Evolutionary conservation across 2,113 vertebrate genomes (phyloP).

Genomic region (Heterotis niloticus): DNA sequence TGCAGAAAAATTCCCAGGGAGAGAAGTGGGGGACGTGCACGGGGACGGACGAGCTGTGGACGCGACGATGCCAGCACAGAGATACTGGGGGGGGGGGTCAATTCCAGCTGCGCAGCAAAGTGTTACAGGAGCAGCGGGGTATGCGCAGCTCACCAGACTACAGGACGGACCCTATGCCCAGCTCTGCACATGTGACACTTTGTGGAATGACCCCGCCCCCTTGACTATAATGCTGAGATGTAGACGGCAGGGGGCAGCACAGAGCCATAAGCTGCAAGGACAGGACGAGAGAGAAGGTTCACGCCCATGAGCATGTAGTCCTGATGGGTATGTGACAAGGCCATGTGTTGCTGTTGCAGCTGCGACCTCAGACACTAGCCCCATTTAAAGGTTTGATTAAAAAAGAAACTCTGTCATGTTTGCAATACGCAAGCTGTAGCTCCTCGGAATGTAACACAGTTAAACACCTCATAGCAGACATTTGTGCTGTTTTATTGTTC

Average conservation of each 20-base stretch:
- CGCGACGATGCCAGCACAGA: constrained; percentile 8
- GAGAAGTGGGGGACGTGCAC: not conserved
- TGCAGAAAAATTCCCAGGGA: not conserved
- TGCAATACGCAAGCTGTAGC: no score
- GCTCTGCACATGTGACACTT: constrained; percentile 56
- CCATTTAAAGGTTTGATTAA: constrained; percentile 52
- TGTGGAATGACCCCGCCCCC: constrained; percentile 53
- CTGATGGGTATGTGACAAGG: constrained; percentile 13
- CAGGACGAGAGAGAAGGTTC: constrained; percentile 61
- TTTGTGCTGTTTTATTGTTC: no score
- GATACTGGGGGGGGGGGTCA: constrained; percentile 9
- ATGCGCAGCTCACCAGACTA: constrained; percentile 16
- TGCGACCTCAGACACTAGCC: constrained; percentile 73
- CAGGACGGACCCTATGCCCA: constrained; percentile 13
- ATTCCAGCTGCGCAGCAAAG: constrained; percentile 41
- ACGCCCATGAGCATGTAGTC: constrained; percentile 55
- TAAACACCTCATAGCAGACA: no score
- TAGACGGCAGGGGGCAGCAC: constrained; percentile 10
- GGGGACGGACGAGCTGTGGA: not conserved
- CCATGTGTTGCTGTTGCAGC: constrained; percentile 63
- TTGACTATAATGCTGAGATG: constrained; percentile 16
- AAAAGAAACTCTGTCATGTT: not conserved
- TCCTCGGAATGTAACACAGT: no score
- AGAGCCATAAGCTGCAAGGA: constrained; percentile 50
- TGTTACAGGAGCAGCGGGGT: constrained; percentile 48